phyloP scores from a whole-genome alignment of 2,888 invertebrate species.

The Cybosia mesomella region DNA sequence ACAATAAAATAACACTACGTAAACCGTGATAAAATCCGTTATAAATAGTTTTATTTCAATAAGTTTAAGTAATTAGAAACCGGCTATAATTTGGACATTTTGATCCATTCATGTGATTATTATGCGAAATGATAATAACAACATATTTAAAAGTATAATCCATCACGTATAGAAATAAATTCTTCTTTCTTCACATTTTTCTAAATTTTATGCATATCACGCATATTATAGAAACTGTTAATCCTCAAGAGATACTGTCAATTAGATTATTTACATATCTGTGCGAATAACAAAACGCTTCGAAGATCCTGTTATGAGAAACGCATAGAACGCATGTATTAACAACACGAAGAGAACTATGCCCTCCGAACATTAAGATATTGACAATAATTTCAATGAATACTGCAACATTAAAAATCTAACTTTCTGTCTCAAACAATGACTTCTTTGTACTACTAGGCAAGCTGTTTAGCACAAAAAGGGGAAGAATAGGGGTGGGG shows the following conservation, averaged over 20 bases:
- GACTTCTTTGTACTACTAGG: not conserved
- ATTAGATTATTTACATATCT: slow-evolving; percentile 74
- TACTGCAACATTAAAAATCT: slow-evolving; percentile 9
- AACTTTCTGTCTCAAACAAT: not conserved
- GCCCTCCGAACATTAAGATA: slow-evolving; percentile 28
- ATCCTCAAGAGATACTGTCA: slow-evolving; percentile 74
- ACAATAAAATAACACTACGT: not conserved
- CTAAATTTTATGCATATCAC: slow-evolving; percentile 80
- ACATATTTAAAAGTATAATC: slow-evolving; percentile 65
- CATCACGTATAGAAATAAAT: slow-evolving; percentile 63
- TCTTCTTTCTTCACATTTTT: slow-evolving; percentile 74
- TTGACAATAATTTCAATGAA: slow-evolving; percentile 40
- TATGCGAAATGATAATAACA: not conserved
- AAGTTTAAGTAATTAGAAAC: not conserved
- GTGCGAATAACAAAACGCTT: slow-evolving; percentile 36
- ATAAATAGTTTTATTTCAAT: not conserved
- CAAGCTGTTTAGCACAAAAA: not conserved
- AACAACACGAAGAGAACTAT: slow-evolving; percentile 43
- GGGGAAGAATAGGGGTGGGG: too few species aligned
- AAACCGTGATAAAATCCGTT: not conserved
- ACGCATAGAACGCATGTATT: slow-evolving; percentile 53
- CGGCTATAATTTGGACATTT: not conserved
- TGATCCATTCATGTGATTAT: not conserved
- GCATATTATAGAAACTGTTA: slow-evolving; percentile 60
- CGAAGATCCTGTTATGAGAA: slow-evolving; percentile 18